A percentile compares a stretch with the other conserved stretches of the same genome.
Evolutionary conservation across 2,797 vertebrate genomes (phyloP).

Genomic region (Myoxocephalus aenaeus): DNA sequence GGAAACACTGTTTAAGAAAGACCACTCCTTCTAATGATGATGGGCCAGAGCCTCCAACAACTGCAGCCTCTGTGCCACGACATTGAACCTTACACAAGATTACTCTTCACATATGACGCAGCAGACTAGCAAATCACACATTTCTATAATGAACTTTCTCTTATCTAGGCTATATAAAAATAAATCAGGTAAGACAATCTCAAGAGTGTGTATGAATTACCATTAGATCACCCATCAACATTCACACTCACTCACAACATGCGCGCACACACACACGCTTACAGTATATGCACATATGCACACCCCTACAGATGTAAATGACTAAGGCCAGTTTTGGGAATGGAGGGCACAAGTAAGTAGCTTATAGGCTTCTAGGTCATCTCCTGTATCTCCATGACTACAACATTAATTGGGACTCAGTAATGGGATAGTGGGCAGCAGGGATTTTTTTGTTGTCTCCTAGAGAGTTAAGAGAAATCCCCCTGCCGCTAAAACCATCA

Average conservation of each 20-base stretch:
- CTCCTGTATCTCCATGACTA: slow-evolving; percentile 77
- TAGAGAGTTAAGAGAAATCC: slow-evolving; percentile 42
- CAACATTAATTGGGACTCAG: slow-evolving; percentile 66
- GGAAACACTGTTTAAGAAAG: slow-evolving; percentile 54
- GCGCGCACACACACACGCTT: slow-evolving; percentile 41
- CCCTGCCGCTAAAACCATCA: slow-evolving; percentile 44
- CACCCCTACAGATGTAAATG: slow-evolving; percentile 78
- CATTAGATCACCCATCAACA: slow-evolving; percentile 56
- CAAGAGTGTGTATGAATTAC: slow-evolving; percentile 67
- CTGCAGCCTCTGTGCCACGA: slow-evolving; percentile 58
- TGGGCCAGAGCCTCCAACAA: slow-evolving; percentile 38
- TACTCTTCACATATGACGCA: slow-evolving; percentile 68
- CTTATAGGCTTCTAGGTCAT: slow-evolving; percentile 80
- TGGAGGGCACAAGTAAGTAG: slow-evolving; percentile 80
- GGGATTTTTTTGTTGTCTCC: slow-evolving; percentile 28
- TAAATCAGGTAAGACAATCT: slow-evolving; percentile 81
- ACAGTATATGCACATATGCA: slow-evolving; percentile 52
- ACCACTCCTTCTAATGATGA: slow-evolving; percentile 32
- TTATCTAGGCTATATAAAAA: slow-evolving; percentile 82
- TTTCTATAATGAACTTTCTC: slow-evolving; percentile 74
- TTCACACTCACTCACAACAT: slow-evolving; percentile 56
- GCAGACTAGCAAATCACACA: slow-evolving; percentile 71
- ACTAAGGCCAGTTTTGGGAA: slow-evolving; percentile 87
- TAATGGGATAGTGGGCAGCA: slow-evolving; percentile 67
- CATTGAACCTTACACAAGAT: slow-evolving; percentile 51